Conservation (phyloP, 23 tunicate genomes). For the Trididemnum nubilum region DNA sequence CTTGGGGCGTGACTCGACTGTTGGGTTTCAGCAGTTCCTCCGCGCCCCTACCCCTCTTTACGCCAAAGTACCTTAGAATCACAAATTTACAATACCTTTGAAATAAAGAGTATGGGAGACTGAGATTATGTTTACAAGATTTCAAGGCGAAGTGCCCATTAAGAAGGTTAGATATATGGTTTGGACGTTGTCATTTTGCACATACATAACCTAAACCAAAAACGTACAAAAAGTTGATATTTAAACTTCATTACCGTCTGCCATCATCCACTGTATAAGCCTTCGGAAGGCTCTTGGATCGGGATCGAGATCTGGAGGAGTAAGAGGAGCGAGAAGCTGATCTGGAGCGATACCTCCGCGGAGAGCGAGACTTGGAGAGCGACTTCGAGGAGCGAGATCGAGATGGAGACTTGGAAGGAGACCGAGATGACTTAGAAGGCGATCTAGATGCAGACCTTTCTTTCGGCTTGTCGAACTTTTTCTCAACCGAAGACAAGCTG, state of each 20-base stretch:
- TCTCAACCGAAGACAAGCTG: constrained; percentile 33
- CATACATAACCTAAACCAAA: too few species aligned
- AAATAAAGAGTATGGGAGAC: too few species aligned
- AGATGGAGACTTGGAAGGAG: constrained; percentile 7
- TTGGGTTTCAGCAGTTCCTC: too few species aligned
- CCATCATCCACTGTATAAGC: constrained; percentile 28
- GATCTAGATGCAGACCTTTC: constrained; percentile 1
- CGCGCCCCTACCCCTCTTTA: too few species aligned
- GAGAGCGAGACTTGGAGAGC: constrained; percentile 18
- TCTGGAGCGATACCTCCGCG: constrained; percentile 1
- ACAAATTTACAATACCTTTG: too few species aligned
- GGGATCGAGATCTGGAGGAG: constrained; percentile 32
- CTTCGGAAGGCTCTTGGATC: constrained; percentile 42
- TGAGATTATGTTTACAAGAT: too few species aligned
- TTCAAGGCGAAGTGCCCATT: too few species aligned
- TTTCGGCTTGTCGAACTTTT: constrained; percentile 22
- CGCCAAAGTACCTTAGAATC: too few species aligned
- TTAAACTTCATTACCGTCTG: constrained; percentile 2
- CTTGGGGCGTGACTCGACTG: too few species aligned
- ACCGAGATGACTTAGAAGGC: constrained; percentile 12
- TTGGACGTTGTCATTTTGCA: too few species aligned
- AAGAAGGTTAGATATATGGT: too few species aligned
- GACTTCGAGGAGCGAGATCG: constrained; percentile 42
- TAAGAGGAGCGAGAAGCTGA: constrained; percentile 28
- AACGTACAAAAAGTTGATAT: too few species aligned